These are phyloP conservation scores for Caenorhabditis brenneri DNA, from an alignment of 1,140 invertebrate species.

Conservation along the genomic window DNA sequence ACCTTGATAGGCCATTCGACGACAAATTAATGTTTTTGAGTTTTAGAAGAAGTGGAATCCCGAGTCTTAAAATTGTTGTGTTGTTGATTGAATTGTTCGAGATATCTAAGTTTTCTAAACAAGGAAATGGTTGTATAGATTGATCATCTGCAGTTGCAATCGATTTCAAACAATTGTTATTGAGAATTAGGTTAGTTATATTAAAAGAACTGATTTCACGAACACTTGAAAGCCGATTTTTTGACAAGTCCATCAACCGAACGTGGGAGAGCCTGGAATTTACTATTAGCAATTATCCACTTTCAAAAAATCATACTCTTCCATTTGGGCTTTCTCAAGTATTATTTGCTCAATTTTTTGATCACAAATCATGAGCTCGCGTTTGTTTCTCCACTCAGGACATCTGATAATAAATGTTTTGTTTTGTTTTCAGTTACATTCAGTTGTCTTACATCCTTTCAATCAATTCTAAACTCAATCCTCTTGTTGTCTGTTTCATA, in stretches of 20 bases:
- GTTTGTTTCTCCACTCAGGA: slow-evolving; percentile 20
- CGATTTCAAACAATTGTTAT: slow-evolving; percentile 19
- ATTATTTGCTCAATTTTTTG: slow-evolving; percentile 27
- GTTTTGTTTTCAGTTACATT: background rate
- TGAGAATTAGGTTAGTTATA: background rate
- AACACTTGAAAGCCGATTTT: slow-evolving; percentile 9
- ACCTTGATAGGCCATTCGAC: background rate
- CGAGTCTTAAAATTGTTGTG: background rate
- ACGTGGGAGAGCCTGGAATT: background rate
- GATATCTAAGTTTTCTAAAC: background rate
- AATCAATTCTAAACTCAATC: slow-evolving; percentile 3
- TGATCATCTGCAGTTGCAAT: background rate
- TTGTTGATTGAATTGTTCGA: slow-evolving; percentile 2
- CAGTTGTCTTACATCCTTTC: slow-evolving; percentile 6
- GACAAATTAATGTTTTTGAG: slow-evolving; percentile 1
- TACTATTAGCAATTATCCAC: background rate
- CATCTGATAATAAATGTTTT: background rate
- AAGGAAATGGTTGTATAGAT: background rate
- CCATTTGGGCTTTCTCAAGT: slow-evolving; percentile 3
- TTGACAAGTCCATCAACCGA: background rate
- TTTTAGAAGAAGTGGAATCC: slow-evolving; percentile 16
- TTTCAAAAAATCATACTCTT: background rate
- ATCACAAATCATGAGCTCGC: slow-evolving; percentile 21
- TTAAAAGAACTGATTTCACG: slow-evolving; percentile 27
- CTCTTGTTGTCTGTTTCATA: slow-evolving; percentile 29